phyloP scores from a whole-genome alignment of 2,113 vertebrate genomes.

The Caretta caretta region DNA sequence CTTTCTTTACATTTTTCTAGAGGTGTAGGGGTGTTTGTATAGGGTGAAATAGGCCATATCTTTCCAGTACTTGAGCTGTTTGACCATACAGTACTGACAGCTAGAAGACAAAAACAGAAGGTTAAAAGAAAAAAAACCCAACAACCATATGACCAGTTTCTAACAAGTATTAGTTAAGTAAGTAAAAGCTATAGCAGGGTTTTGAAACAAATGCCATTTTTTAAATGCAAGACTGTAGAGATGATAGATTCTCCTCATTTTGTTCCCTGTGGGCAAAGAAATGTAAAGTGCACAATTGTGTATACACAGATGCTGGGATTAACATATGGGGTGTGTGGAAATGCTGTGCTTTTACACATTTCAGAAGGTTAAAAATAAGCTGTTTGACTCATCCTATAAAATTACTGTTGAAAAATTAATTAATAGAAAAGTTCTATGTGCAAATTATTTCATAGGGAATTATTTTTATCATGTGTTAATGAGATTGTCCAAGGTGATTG shows the following conservation, averaged over 20 bases:
- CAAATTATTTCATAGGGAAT: background rate
- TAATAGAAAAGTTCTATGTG: background rate
- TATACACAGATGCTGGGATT: background rate
- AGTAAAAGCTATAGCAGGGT: background rate
- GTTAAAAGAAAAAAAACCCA: background rate
- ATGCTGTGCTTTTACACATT: background rate
- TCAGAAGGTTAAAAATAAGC: background rate
- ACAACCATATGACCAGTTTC: background rate
- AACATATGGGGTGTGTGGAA: background rate
- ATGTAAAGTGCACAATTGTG: background rate
- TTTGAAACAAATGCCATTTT: conserved; percentile 3
- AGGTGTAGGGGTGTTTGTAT: background rate
- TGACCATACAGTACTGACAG: background rate
- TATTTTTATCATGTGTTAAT: background rate
- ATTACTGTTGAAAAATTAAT: background rate
- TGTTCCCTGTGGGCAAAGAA: conserved; percentile 25
- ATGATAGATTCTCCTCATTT: background rate
- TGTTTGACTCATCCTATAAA: background rate
- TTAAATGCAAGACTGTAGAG: background rate
- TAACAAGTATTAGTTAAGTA: background rate
- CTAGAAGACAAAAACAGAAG: conserved; percentile 46
- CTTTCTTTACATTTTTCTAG: background rate
- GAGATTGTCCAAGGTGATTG: background rate
- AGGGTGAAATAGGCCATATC: conserved; percentile 12
- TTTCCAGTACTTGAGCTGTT: background rate